Evolutionary conservation across 2,888 invertebrate genomes (phyloP), one percentile per base, ranked within the genome.

Genomic region (Ischnus inquisitorius): DNA sequence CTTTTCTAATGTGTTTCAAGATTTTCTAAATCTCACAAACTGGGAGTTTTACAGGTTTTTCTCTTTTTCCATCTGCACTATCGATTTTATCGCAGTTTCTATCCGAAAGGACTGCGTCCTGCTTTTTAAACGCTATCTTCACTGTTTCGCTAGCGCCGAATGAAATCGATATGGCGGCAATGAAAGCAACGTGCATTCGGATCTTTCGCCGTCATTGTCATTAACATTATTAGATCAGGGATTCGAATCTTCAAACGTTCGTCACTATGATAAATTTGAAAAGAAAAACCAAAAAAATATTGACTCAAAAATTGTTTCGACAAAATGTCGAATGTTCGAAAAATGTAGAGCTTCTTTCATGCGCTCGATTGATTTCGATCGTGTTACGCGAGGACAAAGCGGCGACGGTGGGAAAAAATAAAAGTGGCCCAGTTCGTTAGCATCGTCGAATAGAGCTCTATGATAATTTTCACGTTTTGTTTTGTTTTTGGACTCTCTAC

Each of bases 391-490:
- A 16, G 62, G 22, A 54, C 19, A 51, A 65, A 25, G 54, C 41
- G 10, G 34, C 41, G 43, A 34, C 39, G 39, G 48, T 14, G 54
- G 62, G 57, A 51, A 69, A 14, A 75, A 81, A 43, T 25, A 57
- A 62, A 71, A 60, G 12, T 64, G 25, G 65, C 41, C 65, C 65
- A 60, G 60, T 72, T 60, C 72, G 25, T 60, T 43, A 60, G 28
- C 72, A 41, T 34, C 54, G 34, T 76, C 60, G 34, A 67, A 41
- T n/a, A 43, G 69, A 39, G 51, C 25, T 57, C 19, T 34, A 22
- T 22, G 19, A 22, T 57, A 34, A 51, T 51, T 60, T n/a, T 72
- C 46, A 14, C 5, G 28, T 39, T 28, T 25, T 64, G n/a, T 34
- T 22, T 43, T 12, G 3, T 16, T 57, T 28, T 75, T 34, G 39